Conservation (phyloP, 1,140 invertebrate species). For the Tribolium madens region DNA sequence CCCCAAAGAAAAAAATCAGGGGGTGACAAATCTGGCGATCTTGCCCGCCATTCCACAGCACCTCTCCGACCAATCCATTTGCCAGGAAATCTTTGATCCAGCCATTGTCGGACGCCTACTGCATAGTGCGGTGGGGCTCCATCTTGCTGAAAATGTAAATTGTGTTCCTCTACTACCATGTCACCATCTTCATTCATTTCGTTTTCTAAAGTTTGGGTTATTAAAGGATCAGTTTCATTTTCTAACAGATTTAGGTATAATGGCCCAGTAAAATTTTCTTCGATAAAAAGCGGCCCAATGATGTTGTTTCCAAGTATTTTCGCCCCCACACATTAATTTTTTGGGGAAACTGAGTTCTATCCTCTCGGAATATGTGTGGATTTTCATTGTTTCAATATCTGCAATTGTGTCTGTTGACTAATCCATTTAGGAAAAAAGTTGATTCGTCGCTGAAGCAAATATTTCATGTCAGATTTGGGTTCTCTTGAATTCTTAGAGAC, state of each 20-base stretch:
- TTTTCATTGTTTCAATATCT: slow-evolving; percentile 28
- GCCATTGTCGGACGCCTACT: neutral
- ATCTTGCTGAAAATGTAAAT: no score
- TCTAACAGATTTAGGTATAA: no score
- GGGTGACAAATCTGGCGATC: neutral
- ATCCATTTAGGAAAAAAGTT: slow-evolving; percentile 4
- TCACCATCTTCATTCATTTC: no score
- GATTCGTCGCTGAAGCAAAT: slow-evolving; percentile 24
- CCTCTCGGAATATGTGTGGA: neutral
- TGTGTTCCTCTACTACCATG: neutral
- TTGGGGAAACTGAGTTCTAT: neutral
- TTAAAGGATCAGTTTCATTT: no score
- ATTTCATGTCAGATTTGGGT: slow-evolving; percentile 7
- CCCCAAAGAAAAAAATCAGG: neutral
- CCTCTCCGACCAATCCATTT: no score
- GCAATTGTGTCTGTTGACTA: slow-evolving; percentile 24
- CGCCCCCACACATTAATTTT: no score
- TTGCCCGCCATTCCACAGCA: no score
- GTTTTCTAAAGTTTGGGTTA: no score
- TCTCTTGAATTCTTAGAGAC: neutral
- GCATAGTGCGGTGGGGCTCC: neutral
- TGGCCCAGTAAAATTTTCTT: no score
- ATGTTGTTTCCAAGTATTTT: no score
- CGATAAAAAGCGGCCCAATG: no score
- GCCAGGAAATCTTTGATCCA: no score